Base-by-base conservation (phyloP, 2,113 vertebrate species). In the Prionailurus bengalensis region DNA sequence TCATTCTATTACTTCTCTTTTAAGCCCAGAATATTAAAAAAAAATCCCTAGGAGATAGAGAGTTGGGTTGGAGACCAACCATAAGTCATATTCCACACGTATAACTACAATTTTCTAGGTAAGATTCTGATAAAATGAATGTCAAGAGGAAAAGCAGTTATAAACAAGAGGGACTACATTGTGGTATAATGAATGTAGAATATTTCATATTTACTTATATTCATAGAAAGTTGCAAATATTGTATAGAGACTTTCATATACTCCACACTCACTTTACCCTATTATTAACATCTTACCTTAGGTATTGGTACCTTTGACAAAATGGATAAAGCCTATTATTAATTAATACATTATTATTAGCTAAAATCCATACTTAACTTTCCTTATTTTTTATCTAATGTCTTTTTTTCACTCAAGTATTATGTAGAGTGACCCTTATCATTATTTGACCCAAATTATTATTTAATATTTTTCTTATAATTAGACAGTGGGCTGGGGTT, bases 121-220 rank as follows among this genome's bases (percentile, higher is more conserved):
- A 65, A 96, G 85, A 94, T 76, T 33, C 36, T 94, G 33, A 86
- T 51, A 78, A 92, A 97, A 89, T n/a, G 7, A 31, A 48, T 78
- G 33, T 42, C 14, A 81, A 86, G 36, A 81, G 48, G 13, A 92
- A 81, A 95, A 65, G 25, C 4, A 42, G 10, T 78, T 51, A 85
- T 27, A 74, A 94, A 53, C 1, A 13, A 16, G 8, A 31, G 88
- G 66, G 16, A 12, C 17, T 92, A 42, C 5, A 33, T 5, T 82
- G 33, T 53, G 8, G 42, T 66, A 65, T 92, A 55, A 71, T 89
- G 12, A 95, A 86, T 23, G 0, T 9, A 90, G 29, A 91, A 89
- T 74, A 4, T 48, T 88, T 58, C 12, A n/a, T 80, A 66, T 80
- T 68, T 33, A 11, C 83, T 89, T 45, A 84, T 19, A 68, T 84